Evolutionary conservation across 2,113 vertebrate species (phyloP), one percentile per base, ranked within the genome.

Genomic region (Prolemur simus): DNA sequence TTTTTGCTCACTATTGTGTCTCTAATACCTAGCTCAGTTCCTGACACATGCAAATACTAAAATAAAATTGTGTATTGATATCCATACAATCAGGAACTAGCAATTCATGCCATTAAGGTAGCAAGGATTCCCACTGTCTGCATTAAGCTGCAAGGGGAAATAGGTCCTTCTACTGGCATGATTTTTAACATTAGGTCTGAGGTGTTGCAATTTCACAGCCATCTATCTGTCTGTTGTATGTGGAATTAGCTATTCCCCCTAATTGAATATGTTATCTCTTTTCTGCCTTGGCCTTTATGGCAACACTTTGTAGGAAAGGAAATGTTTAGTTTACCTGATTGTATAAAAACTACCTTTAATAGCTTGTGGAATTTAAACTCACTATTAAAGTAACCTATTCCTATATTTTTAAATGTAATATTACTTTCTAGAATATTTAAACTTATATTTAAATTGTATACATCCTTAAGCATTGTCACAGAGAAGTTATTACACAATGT

Each of bases 341-440:
- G 1, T 56, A 18, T 42, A 82, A 87, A 88, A 96, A 13, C 27
- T 76, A n/a, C 32, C 20, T 93, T 85, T n/a, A 93, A 32, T 83
- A 74, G 27, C 37, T 54, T 88, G n/a, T 68, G 39, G 37, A 83
- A 95, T 91, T 91, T 91, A 96, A 97, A 39, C 54, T 91, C 39
- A 49, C 10, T 84, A 81, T 69, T 83, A 80, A 47, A 76, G 34
- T 49, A 83, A 29, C 6, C 42, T 92, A 13, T 21, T 66, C 17
- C 17, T 91, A 11, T 71, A 54, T 74, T 95, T 97, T 87, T 42
- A 94, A 97, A 85, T 60, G 12, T 29, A 42, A 52, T 58, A 68
- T 83, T 80, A 60, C 80, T 82, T 94, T 77, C 56, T 93, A 89
- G 78, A 86, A 73, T 93, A 87, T 42, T 68, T 82, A 85, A 94